Evolutionary conservation across 2,888 invertebrate genomes (phyloP).

Genomic region (Nowickia ferox): DNA sequence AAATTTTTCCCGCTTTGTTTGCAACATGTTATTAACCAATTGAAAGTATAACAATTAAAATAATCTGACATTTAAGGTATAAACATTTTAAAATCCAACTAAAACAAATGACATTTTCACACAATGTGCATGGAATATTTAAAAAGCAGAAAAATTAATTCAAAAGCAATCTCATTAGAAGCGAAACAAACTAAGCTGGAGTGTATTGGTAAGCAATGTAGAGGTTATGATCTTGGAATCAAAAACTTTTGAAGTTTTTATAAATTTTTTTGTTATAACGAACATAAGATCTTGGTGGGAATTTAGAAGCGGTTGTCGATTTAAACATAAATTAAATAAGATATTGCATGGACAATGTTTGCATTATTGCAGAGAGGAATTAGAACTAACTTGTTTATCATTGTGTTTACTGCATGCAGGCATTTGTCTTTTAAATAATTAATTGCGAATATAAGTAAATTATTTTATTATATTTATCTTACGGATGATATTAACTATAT

Average conservation of each 20-base stretch:
- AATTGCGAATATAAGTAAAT: neutral
- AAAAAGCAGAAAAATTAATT: neutral
- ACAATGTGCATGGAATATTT: slow-evolving; percentile 24
- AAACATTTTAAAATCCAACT: slow-evolving; percentile 3
- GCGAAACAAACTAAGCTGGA: slow-evolving; percentile 8
- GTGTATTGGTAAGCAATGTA: slow-evolving; percentile 36
- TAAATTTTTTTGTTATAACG: neutral
- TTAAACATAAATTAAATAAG: neutral
- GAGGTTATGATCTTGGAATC: slow-evolving; percentile 51
- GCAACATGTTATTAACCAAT: slow-evolving; percentile 14
- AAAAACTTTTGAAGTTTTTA: slow-evolving; percentile 16
- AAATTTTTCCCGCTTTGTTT: too few species aligned
- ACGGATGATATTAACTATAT: too few species aligned
- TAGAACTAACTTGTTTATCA: neutral
- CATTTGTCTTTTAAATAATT: too few species aligned
- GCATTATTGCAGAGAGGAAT: too few species aligned
- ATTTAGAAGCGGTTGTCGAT: neutral
- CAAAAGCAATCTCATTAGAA: slow-evolving; percentile 17
- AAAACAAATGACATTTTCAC: slow-evolving; percentile 40
- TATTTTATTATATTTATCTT: too few species aligned
- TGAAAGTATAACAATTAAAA: slow-evolving; percentile 31
- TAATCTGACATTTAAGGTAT: slow-evolving; percentile 48
- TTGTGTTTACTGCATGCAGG: too few species aligned
- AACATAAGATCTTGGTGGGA: slow-evolving; percentile 11
- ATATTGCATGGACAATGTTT: neutral